Conservation (phyloP, 1,140 invertebrate species). For the Drosophila murphyi region DNA sequence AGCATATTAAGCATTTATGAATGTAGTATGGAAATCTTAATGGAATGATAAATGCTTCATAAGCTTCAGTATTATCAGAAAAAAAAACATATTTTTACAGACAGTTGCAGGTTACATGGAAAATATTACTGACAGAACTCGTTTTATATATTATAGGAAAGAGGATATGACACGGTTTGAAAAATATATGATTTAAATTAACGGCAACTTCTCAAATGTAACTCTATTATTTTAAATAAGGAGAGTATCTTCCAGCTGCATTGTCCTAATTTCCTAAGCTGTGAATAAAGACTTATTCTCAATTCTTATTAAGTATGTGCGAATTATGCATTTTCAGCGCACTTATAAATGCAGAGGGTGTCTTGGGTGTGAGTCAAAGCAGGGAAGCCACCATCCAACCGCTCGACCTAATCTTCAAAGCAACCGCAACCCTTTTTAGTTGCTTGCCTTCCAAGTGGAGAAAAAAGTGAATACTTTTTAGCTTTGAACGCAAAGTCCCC, state of each 20-base stretch:
- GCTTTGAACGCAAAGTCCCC: conserved; percentile 67
- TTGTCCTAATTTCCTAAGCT: conserved; percentile 1
- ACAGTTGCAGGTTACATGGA: conserved; percentile 11
- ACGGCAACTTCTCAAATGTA: neutral
- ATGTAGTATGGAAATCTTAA: conserved; percentile 2
- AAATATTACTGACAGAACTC: neutral
- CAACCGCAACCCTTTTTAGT: conserved; percentile 65
- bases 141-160: neutral
- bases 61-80: no score
- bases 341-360: conserved; percentile 43
- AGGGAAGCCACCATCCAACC: conserved; percentile 3
- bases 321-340: conserved; percentile 63
- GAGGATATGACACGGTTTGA: no score
- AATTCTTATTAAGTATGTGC: conserved; percentile 44
- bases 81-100: neutral
- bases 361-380: conserved; percentile 11
- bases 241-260: conserved; percentile 13
- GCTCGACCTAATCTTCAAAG: conserved; percentile 63
- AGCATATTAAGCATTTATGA: conserved; percentile 28
- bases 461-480: conserved; percentile 61
- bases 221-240: no score
- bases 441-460: conserved; percentile 3
- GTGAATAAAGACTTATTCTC: conserved; percentile 48
- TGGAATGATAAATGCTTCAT: neutral
- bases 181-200: no score